Evolutionary conservation across 2,113 vertebrate species (phyloP), one percentile per base, ranked within the genome.

Genomic region (Tautogolabrus adspersus): DNA sequence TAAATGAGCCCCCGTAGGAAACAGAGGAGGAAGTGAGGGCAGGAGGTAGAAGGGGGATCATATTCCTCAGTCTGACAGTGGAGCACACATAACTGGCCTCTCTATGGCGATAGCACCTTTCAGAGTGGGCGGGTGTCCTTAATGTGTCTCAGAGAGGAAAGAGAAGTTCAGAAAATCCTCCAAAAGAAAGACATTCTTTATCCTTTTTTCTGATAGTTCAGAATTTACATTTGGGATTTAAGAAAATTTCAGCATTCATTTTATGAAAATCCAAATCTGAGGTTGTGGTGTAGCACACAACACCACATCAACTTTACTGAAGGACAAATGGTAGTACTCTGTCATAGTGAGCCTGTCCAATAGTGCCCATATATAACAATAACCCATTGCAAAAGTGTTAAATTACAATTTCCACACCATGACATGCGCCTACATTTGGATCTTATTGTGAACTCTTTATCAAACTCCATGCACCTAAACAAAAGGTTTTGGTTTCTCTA

Each of bases 1-100:
- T 94, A 94, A 92, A 93, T 83, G 88, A 90, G 81, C 61, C 80
- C 67, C 78, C 61, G 77, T 49, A 70, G 83, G 79, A 81, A 82
- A 75, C 26, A 64, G 47, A 71, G 84, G 58, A 77, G 84, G 78
- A 80, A 75, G 63, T 62, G 40, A 77, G 81, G 55, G 81, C 64
- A 77, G 40, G 72, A 63, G 67, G 70, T 23, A 66, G 54, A 72
- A 8, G 47, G 37, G 38, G 75, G 81, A 86, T 85, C 65, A 42
- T 84, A 75, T 73, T 78, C 75, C 75, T 77, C 38, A 63, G 65
- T 86, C 77, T 70, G 51, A 64, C 70, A 52, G 51, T 56, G 74
- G 66, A 82, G 44, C 58, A 79, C 87, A 87, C 69, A 71, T 63
- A 49, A 49, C 66, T 74, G 77, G 67, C 67, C 84, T 44, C 59